Percentiles rank a stretch among this genome's conserved stretches.
phyloP scores from a whole-genome alignment of 2,888 invertebrate species.

The Hydropsyche betteni region DNA sequence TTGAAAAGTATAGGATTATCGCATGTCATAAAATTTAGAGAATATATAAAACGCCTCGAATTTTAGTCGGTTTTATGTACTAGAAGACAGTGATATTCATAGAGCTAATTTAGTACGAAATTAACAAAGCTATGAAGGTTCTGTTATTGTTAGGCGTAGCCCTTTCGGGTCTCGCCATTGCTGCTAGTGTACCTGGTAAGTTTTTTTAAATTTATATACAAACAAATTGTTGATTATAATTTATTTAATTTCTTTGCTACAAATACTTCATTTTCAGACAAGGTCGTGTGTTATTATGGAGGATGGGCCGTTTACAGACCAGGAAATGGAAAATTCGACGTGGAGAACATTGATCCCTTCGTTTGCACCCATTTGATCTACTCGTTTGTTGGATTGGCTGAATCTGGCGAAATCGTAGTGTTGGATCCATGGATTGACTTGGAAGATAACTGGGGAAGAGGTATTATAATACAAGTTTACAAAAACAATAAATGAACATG shows the following conservation, averaged over 20 bases:
- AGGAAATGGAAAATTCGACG: conserved; percentile 71
- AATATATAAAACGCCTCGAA: conserved; percentile 7
- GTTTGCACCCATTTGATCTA: conserved; percentile 82
- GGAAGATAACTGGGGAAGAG: conserved; percentile 67
- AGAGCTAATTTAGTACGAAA: background rate
- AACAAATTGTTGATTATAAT: background rate
- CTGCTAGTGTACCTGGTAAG: conserved; percentile 2
- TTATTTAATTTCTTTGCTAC: background rate
- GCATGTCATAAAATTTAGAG: background rate
- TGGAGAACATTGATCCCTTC: conserved; percentile 71
- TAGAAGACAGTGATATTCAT: too few species aligned
- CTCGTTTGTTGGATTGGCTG: conserved; percentile 67
- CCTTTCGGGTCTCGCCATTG: conserved; percentile 2
- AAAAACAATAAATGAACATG: background rate
- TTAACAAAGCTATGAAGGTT: background rate
- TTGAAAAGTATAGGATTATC: background rate
- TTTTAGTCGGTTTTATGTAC: background rate
- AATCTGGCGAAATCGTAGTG: conserved; percentile 62
- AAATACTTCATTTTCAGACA: conserved; percentile 1
- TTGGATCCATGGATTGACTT: conserved; percentile 72
- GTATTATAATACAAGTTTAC: background rate
- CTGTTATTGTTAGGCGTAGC: background rate
- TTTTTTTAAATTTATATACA: background rate
- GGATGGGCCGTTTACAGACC: conserved; percentile 78
- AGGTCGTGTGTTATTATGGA: conserved; percentile 73